Conservation (phyloP, 2,797 vertebrate genomes). For the Coregonus ussuriensis region DNA sequence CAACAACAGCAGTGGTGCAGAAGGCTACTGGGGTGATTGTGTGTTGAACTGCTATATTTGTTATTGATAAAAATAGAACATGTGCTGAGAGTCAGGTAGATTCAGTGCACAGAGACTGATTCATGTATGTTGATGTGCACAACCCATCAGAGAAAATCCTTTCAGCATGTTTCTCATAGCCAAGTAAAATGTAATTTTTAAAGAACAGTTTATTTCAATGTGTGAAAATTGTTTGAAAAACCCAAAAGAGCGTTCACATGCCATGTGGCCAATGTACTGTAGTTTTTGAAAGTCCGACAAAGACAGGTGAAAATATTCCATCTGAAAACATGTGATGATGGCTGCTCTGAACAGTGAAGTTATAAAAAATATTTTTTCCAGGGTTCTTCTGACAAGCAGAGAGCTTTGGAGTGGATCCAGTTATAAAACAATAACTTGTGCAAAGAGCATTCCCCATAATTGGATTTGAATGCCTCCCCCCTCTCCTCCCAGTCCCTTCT, state of each 20-base stretch:
- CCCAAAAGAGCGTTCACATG: no score
- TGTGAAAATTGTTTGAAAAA: no score
- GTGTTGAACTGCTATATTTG: no score
- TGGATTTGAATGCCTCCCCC: conserved; percentile 76
- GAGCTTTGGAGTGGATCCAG: conserved; percentile 58
- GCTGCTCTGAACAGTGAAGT: neutral
- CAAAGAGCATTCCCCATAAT: conserved; percentile 71
- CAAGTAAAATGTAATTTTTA: no score
- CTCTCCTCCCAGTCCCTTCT: conserved; percentile 24
- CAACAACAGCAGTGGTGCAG: neutral
- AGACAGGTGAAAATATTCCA: neutral
- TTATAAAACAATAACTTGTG: conserved; percentile 73
- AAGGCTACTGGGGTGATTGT: neutral
- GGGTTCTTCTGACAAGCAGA: conserved; percentile 44
- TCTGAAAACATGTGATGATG: neutral
- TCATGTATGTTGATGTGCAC: no score
- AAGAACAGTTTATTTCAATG: no score
- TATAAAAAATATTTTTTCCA: neutral
- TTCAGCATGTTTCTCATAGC: no score
- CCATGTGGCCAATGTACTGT: neutral
- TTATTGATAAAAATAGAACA: no score
- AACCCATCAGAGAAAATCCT: no score
- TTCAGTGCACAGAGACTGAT: neutral
- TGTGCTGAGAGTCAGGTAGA: no score
- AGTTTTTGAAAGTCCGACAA: neutral